Percentiles rank a stretch among this genome's conserved stretches.
Conservation (phyloP, 2,797 vertebrate species). For the Microhierax caerulescens region DNA sequence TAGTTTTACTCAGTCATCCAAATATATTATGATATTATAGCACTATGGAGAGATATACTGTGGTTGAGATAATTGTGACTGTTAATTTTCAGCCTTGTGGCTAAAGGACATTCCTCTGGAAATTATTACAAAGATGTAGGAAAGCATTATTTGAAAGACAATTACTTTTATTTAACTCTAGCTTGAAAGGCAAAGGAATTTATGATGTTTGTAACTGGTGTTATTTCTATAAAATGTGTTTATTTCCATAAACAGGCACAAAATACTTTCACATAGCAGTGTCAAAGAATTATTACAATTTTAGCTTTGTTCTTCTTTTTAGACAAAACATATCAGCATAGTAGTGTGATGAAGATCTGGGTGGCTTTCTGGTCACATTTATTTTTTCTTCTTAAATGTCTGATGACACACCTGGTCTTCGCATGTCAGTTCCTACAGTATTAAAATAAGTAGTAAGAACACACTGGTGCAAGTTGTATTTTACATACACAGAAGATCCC, state of each 20-base stretch:
- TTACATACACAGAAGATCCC: background rate
- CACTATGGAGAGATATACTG: background rate
- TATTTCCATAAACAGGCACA: background rate
- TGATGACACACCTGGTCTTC: slow-evolving; percentile 90
- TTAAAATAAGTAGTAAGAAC: slow-evolving; percentile 33
- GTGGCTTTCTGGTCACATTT: background rate
- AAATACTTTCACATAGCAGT: background rate
- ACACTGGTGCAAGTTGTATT: background rate
- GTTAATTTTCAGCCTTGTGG: slow-evolving; percentile 6
- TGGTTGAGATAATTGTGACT: background rate
- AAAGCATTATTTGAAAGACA: background rate
- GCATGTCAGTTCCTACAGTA: slow-evolving; percentile 84
- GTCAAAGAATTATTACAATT: background rate
- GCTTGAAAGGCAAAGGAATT: background rate
- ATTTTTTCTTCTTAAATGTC: slow-evolving; percentile 86
- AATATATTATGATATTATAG: background rate
- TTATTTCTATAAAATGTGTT: background rate
- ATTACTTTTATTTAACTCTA: slow-evolving; percentile 51
- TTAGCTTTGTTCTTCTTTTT: background rate
- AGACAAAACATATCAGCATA: background rate
- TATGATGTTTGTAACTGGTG: background rate
- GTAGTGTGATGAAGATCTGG: background rate
- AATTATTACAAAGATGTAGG: background rate
- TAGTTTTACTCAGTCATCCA: background rate
- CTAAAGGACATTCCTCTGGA: background rate